These are phyloP conservation scores for Cyrtonyx montezumae DNA, from an alignment of 2,113 vertebrate genomes.

Conservation along the genomic window DNA sequence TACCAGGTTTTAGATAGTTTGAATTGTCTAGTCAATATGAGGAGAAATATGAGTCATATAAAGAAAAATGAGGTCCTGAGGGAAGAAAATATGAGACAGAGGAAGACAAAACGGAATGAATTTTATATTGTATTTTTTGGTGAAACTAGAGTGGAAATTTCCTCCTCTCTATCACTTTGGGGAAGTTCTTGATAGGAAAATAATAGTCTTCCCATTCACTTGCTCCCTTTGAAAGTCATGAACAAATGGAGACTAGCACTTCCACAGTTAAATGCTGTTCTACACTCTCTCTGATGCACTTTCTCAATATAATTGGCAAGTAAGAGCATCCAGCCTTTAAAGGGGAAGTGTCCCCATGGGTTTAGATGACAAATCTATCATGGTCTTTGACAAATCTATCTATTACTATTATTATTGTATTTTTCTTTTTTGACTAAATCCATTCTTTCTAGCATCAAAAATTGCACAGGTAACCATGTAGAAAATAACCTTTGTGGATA, in stretches of 20 bases:
- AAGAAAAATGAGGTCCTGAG: neutral
- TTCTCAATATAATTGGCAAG: neutral
- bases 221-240: neutral
- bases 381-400: neutral
- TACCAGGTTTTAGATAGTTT: neutral
- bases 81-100: neutral
- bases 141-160: neutral
- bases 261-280: neutral
- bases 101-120: neutral
- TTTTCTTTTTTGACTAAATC: neutral
- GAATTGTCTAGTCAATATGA: neutral
- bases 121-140: constrained; percentile 1
- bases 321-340: neutral
- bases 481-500: neutral
- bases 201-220: neutral
- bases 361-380: neutral
- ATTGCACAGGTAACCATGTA: neutral
- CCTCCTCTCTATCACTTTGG: neutral
- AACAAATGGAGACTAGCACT: neutral
- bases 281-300: neutral
- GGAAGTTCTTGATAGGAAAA: neutral
- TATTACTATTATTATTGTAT: neutral
- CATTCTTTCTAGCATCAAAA: neutral
- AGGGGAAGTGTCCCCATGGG: neutral
- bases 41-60: neutral